Conservation (phyloP, 2,113 vertebrate genomes). For the Clinocottus analis region DNA sequence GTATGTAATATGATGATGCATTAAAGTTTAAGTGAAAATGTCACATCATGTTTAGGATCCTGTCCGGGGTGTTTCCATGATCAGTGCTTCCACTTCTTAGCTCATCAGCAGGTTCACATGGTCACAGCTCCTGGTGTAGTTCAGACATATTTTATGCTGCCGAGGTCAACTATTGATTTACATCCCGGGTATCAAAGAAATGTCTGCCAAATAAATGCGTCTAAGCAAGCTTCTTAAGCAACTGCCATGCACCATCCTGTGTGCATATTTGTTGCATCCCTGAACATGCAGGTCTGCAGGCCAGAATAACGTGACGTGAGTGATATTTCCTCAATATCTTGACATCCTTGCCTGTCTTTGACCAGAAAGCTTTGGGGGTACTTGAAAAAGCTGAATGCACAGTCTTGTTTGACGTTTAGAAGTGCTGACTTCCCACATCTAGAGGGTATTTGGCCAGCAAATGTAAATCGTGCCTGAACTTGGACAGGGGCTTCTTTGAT, state of each 20-base stretch:
- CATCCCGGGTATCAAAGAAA: conserved; percentile 35
- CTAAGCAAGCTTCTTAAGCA: conserved; percentile 7
- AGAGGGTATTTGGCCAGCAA: conserved; percentile 34
- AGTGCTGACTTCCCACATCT: conserved; percentile 48
- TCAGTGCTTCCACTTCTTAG: background rate
- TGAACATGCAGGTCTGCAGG: conserved; percentile 1
- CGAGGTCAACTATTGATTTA: conserved; percentile 43
- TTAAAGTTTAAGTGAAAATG: background rate
- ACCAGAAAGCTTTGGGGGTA: background rate
- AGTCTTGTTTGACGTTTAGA: conserved; percentile 55
- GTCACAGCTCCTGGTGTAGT: conserved; percentile 9
- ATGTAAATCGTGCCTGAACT: conserved; percentile 42
- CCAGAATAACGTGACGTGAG: conserved; percentile 21
- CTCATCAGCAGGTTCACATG: background rate
- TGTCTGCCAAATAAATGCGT: conserved; percentile 14
- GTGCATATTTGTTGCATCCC: conserved; percentile 37
- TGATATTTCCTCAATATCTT: conserved; percentile 34
- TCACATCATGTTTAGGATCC: conserved; percentile 7
- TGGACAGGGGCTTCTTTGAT: conserved; percentile 41
- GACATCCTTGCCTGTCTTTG: conserved; percentile 24
- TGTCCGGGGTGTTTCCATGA: background rate
- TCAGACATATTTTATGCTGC: conserved; percentile 11
- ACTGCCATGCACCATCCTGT: conserved; percentile 12
- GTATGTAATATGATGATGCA: too few relatives aligned
- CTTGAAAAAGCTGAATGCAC: conserved; percentile 35